phyloP scores from a whole-genome alignment of 2,113 vertebrate genomes.

The Myodes glareolus region DNA sequence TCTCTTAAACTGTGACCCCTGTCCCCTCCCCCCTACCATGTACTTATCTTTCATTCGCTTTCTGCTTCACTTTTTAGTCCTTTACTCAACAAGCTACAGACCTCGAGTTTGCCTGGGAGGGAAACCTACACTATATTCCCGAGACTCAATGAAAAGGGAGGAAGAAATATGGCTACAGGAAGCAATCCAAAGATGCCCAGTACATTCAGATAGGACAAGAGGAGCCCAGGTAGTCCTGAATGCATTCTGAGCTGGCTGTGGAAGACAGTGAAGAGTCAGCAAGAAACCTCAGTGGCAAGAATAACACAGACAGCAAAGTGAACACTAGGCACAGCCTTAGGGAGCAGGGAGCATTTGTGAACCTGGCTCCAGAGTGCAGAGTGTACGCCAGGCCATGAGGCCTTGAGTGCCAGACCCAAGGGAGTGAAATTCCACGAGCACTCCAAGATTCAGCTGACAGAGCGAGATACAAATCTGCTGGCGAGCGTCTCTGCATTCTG shows the following conservation, averaged over 20 bases:
- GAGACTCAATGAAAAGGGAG: not conserved
- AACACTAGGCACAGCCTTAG: not conserved
- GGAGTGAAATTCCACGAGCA: not conserved
- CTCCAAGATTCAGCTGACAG: constrained; percentile 4
- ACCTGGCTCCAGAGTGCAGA: not conserved
- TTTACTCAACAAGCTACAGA: not conserved
- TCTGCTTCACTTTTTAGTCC: not conserved
- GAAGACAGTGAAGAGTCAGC: not conserved
- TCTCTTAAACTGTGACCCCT: not conserved
- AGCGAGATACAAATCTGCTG: not conserved
- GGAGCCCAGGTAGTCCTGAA: too few species aligned
- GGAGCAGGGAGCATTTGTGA: not conserved
- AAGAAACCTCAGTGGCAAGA: not conserved
- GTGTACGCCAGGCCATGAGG: not conserved
- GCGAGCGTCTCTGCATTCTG: not conserved
- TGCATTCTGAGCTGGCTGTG: not conserved
- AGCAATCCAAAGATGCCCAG: not conserved
- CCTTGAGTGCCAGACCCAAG: not conserved
- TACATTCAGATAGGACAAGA: not conserved
- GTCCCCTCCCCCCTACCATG: too few species aligned
- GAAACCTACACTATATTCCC: not conserved
- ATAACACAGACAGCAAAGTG: not conserved
- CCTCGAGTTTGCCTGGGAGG: not conserved
- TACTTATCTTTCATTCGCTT: not conserved
- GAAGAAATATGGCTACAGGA: not conserved